Evolutionary conservation across 2,797 vertebrate genomes (phyloP).

Genomic region (Leptoclinus maculatus): DNA sequence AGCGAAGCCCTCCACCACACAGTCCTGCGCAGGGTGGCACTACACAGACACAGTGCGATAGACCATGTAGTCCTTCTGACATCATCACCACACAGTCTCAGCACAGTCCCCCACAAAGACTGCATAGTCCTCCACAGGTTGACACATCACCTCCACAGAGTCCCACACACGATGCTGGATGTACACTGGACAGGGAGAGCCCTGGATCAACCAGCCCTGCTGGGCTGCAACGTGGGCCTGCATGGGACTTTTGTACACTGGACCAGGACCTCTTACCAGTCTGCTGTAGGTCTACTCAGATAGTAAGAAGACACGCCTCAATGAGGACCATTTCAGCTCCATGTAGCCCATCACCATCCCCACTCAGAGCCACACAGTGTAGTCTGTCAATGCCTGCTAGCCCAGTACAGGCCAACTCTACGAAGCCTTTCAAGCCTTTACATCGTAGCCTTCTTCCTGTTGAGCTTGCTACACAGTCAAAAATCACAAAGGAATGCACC

Average conservation of each 20-base stretch:
- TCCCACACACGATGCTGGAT: constrained; percentile 28
- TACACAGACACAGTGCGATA: not conserved
- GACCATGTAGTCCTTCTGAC: not conserved
- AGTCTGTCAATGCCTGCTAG: constrained; percentile 68
- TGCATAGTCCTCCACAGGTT: constrained; percentile 15
- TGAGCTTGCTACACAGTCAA: constrained; percentile 4
- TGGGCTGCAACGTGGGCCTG: constrained; percentile 7
- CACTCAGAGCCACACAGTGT: constrained; percentile 15
- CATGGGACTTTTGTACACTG: constrained; percentile 60
- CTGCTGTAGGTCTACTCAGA: constrained; percentile 9
- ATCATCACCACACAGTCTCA: constrained; percentile 8
- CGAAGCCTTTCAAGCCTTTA: not conserved
- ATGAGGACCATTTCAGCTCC: constrained; percentile 60
- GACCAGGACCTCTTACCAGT: constrained; percentile 41
- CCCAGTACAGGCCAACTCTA: constrained; percentile 30
- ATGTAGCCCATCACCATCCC: constrained; percentile 64
- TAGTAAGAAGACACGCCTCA: constrained; percentile 2
- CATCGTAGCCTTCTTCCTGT: constrained; percentile 7
- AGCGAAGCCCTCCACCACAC: constrained; percentile 1
- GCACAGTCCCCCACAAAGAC: constrained; percentile 4
- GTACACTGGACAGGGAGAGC: constrained; percentile 62
- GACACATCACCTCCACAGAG: constrained; percentile 23
- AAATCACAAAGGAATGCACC: not conserved
- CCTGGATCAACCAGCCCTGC: constrained; percentile 37
- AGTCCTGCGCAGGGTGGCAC: constrained; percentile 23